Base-by-base conservation (phyloP, 2,113 vertebrate genomes). In the Loxodonta africana region DNA sequence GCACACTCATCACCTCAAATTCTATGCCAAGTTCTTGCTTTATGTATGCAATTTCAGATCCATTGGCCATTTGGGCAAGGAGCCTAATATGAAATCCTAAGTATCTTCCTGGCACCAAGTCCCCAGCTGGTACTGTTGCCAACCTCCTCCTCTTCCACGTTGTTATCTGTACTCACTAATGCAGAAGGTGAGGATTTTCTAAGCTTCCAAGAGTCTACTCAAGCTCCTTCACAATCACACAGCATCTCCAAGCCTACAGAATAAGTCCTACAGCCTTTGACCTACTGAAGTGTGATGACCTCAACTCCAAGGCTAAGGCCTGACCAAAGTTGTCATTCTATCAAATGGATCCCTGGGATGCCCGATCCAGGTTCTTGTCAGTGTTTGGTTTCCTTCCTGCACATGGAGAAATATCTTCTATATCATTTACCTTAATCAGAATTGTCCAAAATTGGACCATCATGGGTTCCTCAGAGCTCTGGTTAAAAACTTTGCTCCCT, bases 91-190 rank as follows among this genome's bases (percentile, higher is more conserved):
- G 97, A 97, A 98, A 92, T 97, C 97, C 97, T 99, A 98, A 98
- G 98, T 98, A 97, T 97, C 97, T 98, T 98, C 95, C 95, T 99
- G 98, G 98, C 98, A 98, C 94, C 82, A 57, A 10, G 95, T 95
- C 33, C 82, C 90, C 87, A 53, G 96, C 84, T 94, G 96, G 82
- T 96, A 88, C 97, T 90, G 15, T 48, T 96, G 93, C 94, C 98
- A 97, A 60, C 12, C 62, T 88, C 51, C 83, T 63, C 46, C 78
- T 96, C 83, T 93, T 85, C 78, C 88, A 20, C 30, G 74, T 48
- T 77, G 46, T 88, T 96, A 37, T 90, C 63, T 80, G n/a, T 51
- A 87, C 65, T 92, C 80, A 65, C 67, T 88, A 37, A 33, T 90
- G n/a, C 30, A 30, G 78, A 94, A 81, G 81, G 37, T 9, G 21